phyloP scores from a whole-genome alignment of 2,797 vertebrate genomes.

The Lutra lutra region DNA sequence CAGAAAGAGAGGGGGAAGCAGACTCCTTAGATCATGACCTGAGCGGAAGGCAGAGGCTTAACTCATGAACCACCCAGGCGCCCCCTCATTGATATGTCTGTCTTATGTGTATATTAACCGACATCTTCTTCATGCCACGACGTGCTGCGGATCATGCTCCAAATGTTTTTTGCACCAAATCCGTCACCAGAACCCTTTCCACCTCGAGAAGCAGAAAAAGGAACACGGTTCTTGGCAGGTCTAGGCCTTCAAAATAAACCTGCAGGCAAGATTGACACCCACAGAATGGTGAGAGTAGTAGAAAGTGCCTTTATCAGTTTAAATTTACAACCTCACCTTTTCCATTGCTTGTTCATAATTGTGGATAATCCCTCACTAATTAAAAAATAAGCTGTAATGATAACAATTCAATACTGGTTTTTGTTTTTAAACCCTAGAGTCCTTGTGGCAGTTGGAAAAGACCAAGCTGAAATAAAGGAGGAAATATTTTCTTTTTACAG shows the following conservation, averaged over 20 bases:
- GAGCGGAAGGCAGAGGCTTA: too few relatives aligned
- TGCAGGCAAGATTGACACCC: background rate
- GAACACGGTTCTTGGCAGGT: background rate
- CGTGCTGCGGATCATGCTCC: background rate
- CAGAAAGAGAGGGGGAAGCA: too few relatives aligned
- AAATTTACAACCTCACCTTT: constrained; percentile 20
- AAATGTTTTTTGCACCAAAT: background rate
- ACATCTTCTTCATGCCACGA: background rate
- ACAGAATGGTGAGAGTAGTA: background rate
- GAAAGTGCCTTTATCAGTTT: background rate
- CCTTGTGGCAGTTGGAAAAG: background rate
- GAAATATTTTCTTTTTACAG: background rate
- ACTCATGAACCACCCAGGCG: too few relatives aligned
- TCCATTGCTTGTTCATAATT: background rate
- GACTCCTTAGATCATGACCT: too few relatives aligned
- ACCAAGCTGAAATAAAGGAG: background rate
- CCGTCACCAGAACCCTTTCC: background rate
- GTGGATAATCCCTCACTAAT: background rate
- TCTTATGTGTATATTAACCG: background rate
- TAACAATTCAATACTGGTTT: background rate
- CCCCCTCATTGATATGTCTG: background rate
- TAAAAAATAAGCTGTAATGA: background rate
- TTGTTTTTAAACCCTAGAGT: constrained; percentile 8
- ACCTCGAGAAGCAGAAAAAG: constrained; percentile 35
- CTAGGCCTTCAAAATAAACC: constrained; percentile 41